Evolutionary conservation across 2,888 invertebrate species (phyloP).

Genomic region (Leptopterna dolabrata): DNA sequence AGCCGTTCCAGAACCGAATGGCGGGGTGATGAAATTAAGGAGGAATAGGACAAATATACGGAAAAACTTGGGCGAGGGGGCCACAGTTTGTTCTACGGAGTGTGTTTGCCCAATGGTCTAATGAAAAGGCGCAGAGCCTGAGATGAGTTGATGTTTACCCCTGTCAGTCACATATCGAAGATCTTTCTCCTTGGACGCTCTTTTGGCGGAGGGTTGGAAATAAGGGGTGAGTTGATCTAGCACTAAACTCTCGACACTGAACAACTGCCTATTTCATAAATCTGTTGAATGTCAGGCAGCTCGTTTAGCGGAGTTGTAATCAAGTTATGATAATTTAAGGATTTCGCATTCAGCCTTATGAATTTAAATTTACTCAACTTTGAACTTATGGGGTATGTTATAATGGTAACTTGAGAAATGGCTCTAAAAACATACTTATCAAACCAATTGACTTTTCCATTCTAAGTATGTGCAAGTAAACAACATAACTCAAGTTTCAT

Average conservation of each 20-base stretch:
- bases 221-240: background rate
- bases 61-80: background rate
- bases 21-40: conserved; percentile 31
- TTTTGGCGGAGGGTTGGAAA: background rate
- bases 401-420: too few relatives aligned
- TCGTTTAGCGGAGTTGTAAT: too few relatives aligned
- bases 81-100: conserved; percentile 16
- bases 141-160: conserved; percentile 14
- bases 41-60: conserved; percentile 11
- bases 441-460: too few relatives aligned
- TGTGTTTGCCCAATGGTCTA: conserved; percentile 18
- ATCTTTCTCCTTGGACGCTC: background rate
- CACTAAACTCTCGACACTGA: background rate
- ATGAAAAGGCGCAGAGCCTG: conserved; percentile 4
- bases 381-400: too few relatives aligned
- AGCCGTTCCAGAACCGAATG: background rate
- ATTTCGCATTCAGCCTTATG: too few relatives aligned
- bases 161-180: conserved; percentile 21
- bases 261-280: background rate
- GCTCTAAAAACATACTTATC: too few relatives aligned
- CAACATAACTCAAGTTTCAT: too few relatives aligned
- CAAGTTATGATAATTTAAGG: too few relatives aligned
- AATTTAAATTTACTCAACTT: too few relatives aligned
- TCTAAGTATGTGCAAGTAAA: too few relatives aligned
- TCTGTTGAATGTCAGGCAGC: too few relatives aligned